A percentile compares a stretch with the other conserved stretches of the same genome.
Conservation (phyloP, 2,888 invertebrate species). For the Tenthredo scrophulariae region DNA sequence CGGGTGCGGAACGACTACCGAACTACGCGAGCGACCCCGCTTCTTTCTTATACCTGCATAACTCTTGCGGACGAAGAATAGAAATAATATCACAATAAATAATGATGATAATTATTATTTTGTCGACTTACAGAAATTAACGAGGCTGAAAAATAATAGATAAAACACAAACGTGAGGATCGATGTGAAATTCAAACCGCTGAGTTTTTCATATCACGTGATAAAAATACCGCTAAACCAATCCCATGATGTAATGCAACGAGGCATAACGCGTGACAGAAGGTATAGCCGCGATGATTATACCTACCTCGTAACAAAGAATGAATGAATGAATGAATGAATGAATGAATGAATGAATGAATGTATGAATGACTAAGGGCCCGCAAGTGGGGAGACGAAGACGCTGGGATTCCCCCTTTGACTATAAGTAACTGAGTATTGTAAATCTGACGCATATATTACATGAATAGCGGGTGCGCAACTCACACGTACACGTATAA, state of each 20-base stretch:
- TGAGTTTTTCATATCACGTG: neutral
- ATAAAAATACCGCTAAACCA: neutral
- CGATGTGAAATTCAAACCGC: no score
- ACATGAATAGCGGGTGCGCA: neutral
- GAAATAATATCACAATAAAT: neutral
- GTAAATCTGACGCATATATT: neutral
- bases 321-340: neutral
- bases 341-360: no score
- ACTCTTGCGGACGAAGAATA: neutral
- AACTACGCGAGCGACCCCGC: neutral
- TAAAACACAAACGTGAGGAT: no score
- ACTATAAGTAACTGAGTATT: neutral
- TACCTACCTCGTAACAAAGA: neutral
- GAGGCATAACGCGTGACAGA: neutral
- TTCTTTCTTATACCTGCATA: neutral
- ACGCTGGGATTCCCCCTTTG: neutral
- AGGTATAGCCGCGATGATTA: constrained; percentile 7
- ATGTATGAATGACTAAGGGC: neutral
- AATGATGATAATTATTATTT: no score
- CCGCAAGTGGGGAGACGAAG: neutral
- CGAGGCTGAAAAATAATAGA: no score
- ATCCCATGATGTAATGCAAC: neutral
- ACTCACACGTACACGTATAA: neutral
- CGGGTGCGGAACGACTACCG: constrained; percentile 48
- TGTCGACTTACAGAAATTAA: no score